phyloP scores from a whole-genome alignment of 2,888 invertebrate species.

The Candidula unifasciata region DNA sequence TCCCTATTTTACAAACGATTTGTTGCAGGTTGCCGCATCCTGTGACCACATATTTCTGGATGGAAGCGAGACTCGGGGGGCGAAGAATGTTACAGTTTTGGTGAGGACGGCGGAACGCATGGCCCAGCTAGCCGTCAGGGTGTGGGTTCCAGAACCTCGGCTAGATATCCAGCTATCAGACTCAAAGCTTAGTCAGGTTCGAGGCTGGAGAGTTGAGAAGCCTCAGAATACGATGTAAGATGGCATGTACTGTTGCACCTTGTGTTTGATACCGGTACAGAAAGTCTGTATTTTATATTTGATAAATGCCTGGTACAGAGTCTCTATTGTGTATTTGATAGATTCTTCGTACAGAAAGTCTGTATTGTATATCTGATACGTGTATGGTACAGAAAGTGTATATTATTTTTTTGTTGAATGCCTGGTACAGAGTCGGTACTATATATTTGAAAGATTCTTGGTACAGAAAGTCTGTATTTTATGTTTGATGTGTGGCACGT shows the following conservation, averaged over 20 bases:
- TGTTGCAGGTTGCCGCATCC: constrained; percentile 91
- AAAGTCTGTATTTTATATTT: neutral
- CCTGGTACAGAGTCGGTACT: no score
- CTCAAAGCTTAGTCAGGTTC: constrained; percentile 92
- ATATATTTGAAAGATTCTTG: no score
- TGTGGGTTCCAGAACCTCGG: constrained; percentile 98
- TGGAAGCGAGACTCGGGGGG: constrained; percentile 95
- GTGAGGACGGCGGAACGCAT: constrained; percentile 85
- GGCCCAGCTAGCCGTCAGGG: constrained; percentile 91
- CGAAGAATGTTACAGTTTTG: constrained; percentile 94
- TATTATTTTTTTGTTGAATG: no score
- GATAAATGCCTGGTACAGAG: neutral
- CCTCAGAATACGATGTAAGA: constrained; percentile 16
- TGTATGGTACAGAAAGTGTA: no score
- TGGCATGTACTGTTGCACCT: no score
- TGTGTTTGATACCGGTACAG: neutral
- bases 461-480: no score
- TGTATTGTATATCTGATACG: no score
- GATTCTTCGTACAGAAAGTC: no score
- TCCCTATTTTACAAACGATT: neutral
- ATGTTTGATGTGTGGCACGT: no score
- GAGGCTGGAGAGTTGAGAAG: constrained; percentile 90
- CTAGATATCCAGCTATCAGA: constrained; percentile 93
- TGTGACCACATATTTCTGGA: constrained; percentile 97
- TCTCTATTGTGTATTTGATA: no score